Percentiles rank a stretch among this genome's conserved stretches.
These are phyloP conservation scores for Spizella passerina DNA, from an alignment of 2,797 vertebrate genomes.

Conservation along the genomic window DNA sequence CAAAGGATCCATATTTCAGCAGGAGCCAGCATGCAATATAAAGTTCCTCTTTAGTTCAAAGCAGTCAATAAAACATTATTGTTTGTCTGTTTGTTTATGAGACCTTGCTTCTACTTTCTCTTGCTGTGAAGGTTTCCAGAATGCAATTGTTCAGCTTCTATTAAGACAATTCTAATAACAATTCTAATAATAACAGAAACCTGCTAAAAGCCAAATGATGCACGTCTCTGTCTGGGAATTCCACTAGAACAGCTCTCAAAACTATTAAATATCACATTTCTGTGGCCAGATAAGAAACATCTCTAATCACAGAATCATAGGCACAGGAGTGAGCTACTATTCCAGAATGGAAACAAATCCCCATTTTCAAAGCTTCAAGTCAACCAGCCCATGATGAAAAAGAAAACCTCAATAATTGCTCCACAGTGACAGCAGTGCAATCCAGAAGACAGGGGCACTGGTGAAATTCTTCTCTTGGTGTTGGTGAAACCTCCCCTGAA, in stretches of 20 bases:
- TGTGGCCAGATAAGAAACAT: neutral
- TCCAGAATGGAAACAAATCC: neutral
- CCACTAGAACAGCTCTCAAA: neutral
- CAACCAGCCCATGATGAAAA: neutral
- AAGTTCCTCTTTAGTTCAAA: neutral
- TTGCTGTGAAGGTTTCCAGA: neutral
- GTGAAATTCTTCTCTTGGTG: neutral
- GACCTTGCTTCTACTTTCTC: neutral
- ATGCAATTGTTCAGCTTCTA: neutral
- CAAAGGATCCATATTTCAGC: constrained; percentile 31
- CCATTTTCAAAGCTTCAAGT: neutral
- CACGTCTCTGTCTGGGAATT: neutral
- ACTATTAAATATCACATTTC: neutral
- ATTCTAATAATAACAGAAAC: neutral
- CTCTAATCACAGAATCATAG: neutral
- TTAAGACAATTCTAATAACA: neutral
- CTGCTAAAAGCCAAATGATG: neutral
- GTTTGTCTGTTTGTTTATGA: neutral
- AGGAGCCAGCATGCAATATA: neutral
- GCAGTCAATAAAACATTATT: neutral
- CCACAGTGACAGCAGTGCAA: neutral
- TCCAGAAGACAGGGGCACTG: neutral
- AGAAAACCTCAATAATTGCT: accelerated
- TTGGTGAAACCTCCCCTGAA: neutral
- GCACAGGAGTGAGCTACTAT: accelerated